Evolutionary conservation across 2,888 invertebrate genomes (phyloP), one percentile per base, ranked within the genome.

Genomic region (Branchellion lobata): DNA sequence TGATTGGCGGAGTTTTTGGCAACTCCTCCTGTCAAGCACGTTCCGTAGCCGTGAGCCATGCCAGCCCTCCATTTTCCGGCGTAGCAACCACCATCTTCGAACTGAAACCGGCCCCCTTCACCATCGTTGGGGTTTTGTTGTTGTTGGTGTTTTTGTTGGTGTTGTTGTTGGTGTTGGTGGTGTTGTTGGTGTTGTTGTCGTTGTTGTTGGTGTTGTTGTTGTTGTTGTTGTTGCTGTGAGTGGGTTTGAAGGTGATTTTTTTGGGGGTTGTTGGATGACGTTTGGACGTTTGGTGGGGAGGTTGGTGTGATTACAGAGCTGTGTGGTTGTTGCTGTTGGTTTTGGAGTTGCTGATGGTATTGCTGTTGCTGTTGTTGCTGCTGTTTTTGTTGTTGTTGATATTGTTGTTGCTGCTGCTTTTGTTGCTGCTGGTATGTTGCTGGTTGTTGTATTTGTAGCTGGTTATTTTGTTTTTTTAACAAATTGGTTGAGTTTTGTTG

Each of bases 51-150:
- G 33, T 77, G 77, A 18, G 77, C 77, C 77, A 77, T 77, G 8
- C 77, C 77, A 1, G 21, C 98, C 98, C 79, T 99, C 99, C 89
- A 97, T 96, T 85, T 96, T 95, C 89, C 97, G 96, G 86, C 97
- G 95, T 5, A 87, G 88, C 31, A 77, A 24, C 77, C 77, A 14
- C 77, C 77, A 29, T 77, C 77, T 14, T 57, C 77, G n/a, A 51
- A 77, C 29, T 77, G 77, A 65, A 53, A 77, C 21, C 77, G 27
- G 0, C 77, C 77, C 0, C 77, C 77, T 21, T 53, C 77, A n/a
- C 34, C 61, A 14, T 57, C 11, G 8, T 8, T 14, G 47, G 47
- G 11, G 18, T 47, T 47, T 47, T 47, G 47, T 18, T 14, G 47
- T n/a, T n/a, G n/a, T n/a, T n/a, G n/a, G n/a, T n/a, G n/a, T n/a